Evolutionary conservation across 2,797 vertebrate species (phyloP), one percentile per base, ranked within the genome.

Genomic region (Alca torda): DNA sequence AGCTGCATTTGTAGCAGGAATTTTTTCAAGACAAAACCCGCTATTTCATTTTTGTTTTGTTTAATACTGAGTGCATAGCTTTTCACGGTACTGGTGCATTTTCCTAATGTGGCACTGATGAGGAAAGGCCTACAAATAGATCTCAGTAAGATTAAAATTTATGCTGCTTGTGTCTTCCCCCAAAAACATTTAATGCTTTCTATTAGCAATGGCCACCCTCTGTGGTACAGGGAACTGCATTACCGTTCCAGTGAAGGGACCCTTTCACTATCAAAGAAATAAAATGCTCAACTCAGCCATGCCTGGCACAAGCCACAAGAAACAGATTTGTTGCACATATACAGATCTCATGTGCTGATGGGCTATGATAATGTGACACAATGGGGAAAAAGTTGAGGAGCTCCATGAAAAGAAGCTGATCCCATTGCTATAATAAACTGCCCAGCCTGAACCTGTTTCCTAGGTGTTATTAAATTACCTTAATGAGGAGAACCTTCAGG

Each of bases 221-320:
- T 30, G 25, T 33, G 25, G 6, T 53, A 57, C 5, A 3, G 43
- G 21, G 24, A 81, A 30, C 5, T 0, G 1, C 4, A 1, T 26
- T n/a, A 56, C 24, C 5, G 14, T 84, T 35, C 54, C 51, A n/a
- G 56, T 11, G 10, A 48, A 23, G 46, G 46, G 21, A 48, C 4
- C 13, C 6, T 51, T 68, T 46, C 33, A 56, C 48, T 39, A 14
- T 10, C 33, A 64, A 63, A 74, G 48, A 56, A 72, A 48, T 31
- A 61, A 54, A 56, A 56, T 1, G 1, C 16, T 50, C 16, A 21
- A 31, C 14, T 48, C 26, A 31, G 54, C 61, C 28, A 25, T 25
- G 16, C 20, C 35, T 56, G 31, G 17, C 1, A 6, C 10, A 48
- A 93, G 19, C 16, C 31, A 9, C 4, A 30, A 33, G 53, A 35